Conservation (phyloP, 92 coral and sea anemone species). For the Porites rus region DNA sequence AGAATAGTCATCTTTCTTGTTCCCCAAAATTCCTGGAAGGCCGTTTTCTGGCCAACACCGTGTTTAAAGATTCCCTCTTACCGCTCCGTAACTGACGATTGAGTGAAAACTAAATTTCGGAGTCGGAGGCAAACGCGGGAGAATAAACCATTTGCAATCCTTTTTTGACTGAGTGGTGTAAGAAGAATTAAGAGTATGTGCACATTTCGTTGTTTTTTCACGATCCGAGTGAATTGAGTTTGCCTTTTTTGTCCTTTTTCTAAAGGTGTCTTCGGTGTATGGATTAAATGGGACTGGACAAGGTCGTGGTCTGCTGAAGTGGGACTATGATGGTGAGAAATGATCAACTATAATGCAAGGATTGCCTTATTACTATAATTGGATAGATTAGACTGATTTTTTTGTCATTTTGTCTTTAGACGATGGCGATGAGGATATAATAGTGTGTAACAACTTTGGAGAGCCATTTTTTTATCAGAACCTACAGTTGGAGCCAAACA, state of each 20-base stretch:
- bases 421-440: conserved; percentile 94
- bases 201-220: too few species aligned
- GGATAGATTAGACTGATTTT: neutral
- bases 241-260: neutral
- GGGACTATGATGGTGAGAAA: conserved; percentile 88
- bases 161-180: too few species aligned
- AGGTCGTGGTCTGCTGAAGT: conserved; percentile 88
- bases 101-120: too few species aligned
- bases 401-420: conserved; percentile 44
- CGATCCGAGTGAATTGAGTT: neutral
- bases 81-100: too few species aligned
- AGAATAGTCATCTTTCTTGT: too few species aligned
- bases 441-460: conserved; percentile 92
- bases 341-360: too few species aligned
- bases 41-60: too few species aligned
- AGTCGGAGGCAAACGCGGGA: too few species aligned
- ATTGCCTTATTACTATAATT: neutral
- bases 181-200: too few species aligned
- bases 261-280: conserved; percentile 76
- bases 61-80: too few species aligned
- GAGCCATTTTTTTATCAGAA: conserved; percentile 81
- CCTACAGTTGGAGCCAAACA: conserved; percentile 74
- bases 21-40: too few species aligned
- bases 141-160: too few species aligned
- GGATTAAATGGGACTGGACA: conserved; percentile 86